phyloP scores from a whole-genome alignment of 2,113 vertebrate species.

The Piprites chloris region DNA sequence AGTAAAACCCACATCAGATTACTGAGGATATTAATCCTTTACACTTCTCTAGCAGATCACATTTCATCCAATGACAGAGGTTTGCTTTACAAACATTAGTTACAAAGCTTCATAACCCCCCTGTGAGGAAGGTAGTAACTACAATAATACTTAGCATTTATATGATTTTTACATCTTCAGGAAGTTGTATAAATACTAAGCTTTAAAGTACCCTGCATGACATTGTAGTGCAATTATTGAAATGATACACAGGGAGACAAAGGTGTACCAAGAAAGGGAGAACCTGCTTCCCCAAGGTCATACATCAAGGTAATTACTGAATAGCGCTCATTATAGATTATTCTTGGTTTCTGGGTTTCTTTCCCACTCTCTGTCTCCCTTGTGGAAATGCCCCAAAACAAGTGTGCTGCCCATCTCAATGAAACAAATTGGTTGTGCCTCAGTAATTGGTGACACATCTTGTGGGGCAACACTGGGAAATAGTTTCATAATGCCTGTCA shows the following conservation, averaged over 20 bases:
- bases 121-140: slow-evolving; percentile 43
- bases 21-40: slow-evolving; percentile 53
- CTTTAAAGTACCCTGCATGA: not conserved
- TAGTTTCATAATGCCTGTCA: not conserved
- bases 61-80: not conserved
- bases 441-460: not conserved
- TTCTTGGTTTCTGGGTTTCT: not conserved
- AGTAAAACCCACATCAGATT: slow-evolving; percentile 56
- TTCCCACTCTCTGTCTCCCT: not conserved
- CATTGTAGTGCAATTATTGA: not conserved
- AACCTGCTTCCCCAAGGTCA: not conserved
- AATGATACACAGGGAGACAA: not conserved
- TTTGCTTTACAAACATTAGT: slow-evolving; percentile 58
- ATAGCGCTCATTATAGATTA: not conserved
- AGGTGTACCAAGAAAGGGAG: not conserved
- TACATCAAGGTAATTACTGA: not conserved
- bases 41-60: not conserved
- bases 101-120: slow-evolving; percentile 27
- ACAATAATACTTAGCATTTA: slow-evolving; percentile 29
- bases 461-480: not conserved
- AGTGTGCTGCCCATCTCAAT: not conserved
- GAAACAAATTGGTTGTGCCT: not conserved
- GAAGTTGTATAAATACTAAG: not conserved
- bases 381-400: not conserved
- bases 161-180: slow-evolving; percentile 22